Base-by-base conservation (phyloP, 2,113 vertebrate species). In the Muntiacus reevesi region DNA sequence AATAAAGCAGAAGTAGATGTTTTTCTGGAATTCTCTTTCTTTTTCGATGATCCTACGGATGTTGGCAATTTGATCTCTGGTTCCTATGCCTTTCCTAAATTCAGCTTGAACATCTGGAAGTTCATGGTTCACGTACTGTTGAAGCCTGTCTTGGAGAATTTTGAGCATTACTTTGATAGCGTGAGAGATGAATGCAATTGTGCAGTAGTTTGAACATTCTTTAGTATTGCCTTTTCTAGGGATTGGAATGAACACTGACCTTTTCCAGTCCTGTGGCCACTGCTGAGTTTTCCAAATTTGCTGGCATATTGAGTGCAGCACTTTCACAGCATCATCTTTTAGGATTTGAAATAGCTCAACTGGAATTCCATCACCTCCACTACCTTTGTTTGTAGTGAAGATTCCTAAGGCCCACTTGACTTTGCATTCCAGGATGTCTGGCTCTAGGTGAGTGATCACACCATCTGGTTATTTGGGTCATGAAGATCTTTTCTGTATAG, bases 41-140 rank as follows among this genome's bases (percentile, higher is more conserved):
- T 67, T 67, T 67, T 17, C 16, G 0, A 5, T 67, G 62, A 67
- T 67, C 2, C 1, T 19, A 1, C 1, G 1, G 7, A 67, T 67
- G 16, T 67, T 17, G 62, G 33, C 62, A 17, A n/a, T 67, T 67
- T 67, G 62, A n/a, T n/a, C 33, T 67, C 30, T 67, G 62, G 33
- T 67, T 67, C 16, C 16, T 67, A 16, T 67, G 3, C 1, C 62
- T 64, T 67, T 67, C n/a, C 62, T 67, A 67, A 67, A 67, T 19
- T 33, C 62, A 67, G 15, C 62, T 67, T n/a, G 7, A n/a, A 19
- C 1, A 67, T 67, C 7, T 67, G 62, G 4, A n/a, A 9, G 33
- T 19, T 67, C 62, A 9, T 19, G 33, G 33, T 67, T 67, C 62
- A n/a, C 0, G 0, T 67, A 67, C 16, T 67, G 62, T 5, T 67